Base-by-base conservation (phyloP, 2,888 invertebrate species). In the Agrilus mali region DNA sequence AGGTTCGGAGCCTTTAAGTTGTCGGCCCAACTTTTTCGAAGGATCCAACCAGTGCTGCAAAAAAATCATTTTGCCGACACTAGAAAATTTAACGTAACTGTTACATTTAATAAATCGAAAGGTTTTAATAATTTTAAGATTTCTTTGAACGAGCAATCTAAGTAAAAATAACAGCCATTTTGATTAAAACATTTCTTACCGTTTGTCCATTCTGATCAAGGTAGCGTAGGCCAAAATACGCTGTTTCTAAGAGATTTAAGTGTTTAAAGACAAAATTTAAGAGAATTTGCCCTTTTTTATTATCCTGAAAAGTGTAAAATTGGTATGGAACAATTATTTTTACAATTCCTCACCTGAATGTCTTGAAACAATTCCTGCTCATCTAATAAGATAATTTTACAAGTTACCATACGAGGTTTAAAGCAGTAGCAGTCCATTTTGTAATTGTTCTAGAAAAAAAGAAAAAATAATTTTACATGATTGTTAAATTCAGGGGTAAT, bases 141-240 rank as follows among this genome's bases (percentile, higher is more conserved):
- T 35, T 16, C 35, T 15, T 35, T 38, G 33, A 40, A 32, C 39
- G 15, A 38, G 42, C 7, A 39, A 44, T 44, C 14, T 37, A 43
- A 42, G 10, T 10, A 10, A 10, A 10, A 27, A 10, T 10, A 27
- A 27, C 27, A 27, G 8, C 27, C 10, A 10, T 27, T 27, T 27
- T 1, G 4, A 27, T 10, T 27, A 27, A 43, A 27, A 12, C 22
- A 16, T 16, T 41, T 36, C 80, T 80, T 75, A 93, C 93, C 71
- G 94, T 87, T 75, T 95, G 95, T 64, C 87, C 92, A 57, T 89
- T 87, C 58, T 83, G 79, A 66, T 95, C 94, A 47, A 95, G 77
- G 65, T 86, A 96, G 51, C 95, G 80, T 39, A 96, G 77, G 41
- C 96, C 95, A 67, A 96, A 96, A 70, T 95, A 96, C 50, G 93